These are phyloP conservation scores for Microtus richardsoni DNA, from an alignment of 2,113 vertebrate genomes.

Conservation along the genomic window DNA sequence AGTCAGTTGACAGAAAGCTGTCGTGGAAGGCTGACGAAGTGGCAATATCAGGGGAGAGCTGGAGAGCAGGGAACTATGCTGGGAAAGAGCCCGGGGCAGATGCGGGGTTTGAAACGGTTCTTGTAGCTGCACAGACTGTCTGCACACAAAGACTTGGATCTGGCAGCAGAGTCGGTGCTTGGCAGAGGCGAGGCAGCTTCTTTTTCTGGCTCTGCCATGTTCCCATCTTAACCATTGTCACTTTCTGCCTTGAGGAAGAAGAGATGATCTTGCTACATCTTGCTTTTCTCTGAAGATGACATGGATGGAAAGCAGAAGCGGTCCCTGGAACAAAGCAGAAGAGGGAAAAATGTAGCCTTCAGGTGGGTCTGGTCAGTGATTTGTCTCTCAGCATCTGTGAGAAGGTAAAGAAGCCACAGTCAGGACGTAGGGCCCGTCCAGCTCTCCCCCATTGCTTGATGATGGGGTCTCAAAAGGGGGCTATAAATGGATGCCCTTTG, in stretches of 20 bases:
- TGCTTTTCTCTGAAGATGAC: not conserved
- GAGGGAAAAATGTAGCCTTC: not conserved
- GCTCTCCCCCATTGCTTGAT: not conserved
- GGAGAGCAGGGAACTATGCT: slow-evolving; percentile 69
- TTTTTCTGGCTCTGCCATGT: slow-evolving; percentile 74
- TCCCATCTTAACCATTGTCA: slow-evolving; percentile 53
- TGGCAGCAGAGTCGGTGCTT: slow-evolving; percentile 63
- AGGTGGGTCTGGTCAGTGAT: too few species aligned
- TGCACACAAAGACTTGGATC: slow-evolving; percentile 42
- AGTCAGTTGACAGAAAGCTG: slow-evolving; percentile 78
- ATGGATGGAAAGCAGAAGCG: not conserved
- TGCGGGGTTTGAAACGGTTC: slow-evolving; percentile 40
- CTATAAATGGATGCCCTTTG: not conserved
- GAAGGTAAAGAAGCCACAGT: not conserved
- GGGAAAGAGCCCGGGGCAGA: slow-evolving; percentile 80
- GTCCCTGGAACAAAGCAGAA: not conserved
- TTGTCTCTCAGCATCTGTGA: not conserved
- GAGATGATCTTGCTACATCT: not conserved
- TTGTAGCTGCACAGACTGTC: slow-evolving; percentile 71
- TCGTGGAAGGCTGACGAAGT: slow-evolving; percentile 49
- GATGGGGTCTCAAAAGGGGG: not conserved
- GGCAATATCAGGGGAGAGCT: slow-evolving; percentile 55
- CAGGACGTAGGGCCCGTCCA: not conserved
- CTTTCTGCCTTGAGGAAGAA: slow-evolving; percentile 53
- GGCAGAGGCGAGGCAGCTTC: slow-evolving; percentile 62